phyloP scores from a whole-genome alignment of 2,888 invertebrate species.

The Conomelus anceps region DNA sequence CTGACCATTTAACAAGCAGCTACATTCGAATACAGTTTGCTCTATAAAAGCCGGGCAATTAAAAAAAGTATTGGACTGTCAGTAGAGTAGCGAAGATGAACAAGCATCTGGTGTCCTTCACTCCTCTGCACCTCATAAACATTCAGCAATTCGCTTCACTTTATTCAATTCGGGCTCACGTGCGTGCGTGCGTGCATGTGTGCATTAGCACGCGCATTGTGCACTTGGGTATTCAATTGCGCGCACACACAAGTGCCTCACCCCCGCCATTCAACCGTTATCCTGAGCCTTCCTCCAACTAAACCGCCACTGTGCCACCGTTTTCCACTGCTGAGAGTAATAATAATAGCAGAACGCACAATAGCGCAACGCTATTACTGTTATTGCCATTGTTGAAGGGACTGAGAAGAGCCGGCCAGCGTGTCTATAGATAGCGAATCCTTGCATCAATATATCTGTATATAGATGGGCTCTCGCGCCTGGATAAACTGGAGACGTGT shows the following conservation, averaged over 20 bases:
- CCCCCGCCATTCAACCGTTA: conserved; percentile 3
- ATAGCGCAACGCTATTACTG: background rate
- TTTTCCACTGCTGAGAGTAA: background rate
- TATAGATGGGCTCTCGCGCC: background rate
- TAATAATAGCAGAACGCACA: background rate
- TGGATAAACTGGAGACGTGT: background rate
- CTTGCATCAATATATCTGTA: background rate
- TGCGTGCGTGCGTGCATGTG: background rate
- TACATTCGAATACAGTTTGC: background rate
- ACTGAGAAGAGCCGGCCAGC: background rate
- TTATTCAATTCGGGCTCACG: too few species aligned
- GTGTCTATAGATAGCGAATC: background rate
- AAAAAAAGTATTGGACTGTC: background rate
- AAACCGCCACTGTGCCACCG: background rate
- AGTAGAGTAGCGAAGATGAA: background rate
- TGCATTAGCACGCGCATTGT: background rate
- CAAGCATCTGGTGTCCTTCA: background rate
- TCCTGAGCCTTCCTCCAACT: background rate
- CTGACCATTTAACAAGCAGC: too few species aligned
- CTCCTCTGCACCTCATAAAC: background rate
- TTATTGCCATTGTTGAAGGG: background rate
- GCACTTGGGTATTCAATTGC: background rate
- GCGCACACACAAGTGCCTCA: conserved; percentile 14
- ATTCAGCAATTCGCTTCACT: background rate
- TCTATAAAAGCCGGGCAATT: background rate